phyloP scores from a whole-genome alignment of 2,113 vertebrate species.

The Laticauda colubrina region DNA sequence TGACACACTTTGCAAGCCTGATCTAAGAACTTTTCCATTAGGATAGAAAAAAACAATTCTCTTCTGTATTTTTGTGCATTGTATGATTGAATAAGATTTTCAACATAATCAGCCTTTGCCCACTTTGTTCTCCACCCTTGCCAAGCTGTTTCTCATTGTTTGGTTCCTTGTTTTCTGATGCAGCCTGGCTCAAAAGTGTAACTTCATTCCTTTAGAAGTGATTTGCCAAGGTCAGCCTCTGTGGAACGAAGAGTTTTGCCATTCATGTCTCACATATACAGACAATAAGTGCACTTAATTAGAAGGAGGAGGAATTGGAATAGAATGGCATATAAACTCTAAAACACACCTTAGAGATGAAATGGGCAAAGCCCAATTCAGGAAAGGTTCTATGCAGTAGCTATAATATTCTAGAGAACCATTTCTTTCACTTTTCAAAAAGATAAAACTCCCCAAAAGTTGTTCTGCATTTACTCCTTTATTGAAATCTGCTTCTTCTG shows the following conservation, averaged over 20 bases:
- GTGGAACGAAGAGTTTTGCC: background rate
- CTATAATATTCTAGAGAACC: background rate
- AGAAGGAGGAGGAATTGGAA: background rate
- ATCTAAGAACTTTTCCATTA: background rate
- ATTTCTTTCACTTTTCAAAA: background rate
- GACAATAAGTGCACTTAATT: background rate
- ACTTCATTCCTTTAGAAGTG: background rate
- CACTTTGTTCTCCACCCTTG: background rate
- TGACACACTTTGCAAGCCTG: background rate
- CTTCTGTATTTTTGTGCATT: background rate
- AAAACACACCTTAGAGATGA: background rate
- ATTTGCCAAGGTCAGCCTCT: background rate
- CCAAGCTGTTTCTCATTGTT: background rate
- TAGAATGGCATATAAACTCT: background rate
- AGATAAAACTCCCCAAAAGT: background rate
- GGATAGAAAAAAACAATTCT: background rate
- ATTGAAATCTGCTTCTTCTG: background rate
- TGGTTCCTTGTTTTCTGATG: background rate
- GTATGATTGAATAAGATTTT: background rate
- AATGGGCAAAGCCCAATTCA: background rate
- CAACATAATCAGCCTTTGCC: background rate
- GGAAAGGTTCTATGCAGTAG: background rate
- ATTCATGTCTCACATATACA: background rate
- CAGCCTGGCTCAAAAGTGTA: background rate
- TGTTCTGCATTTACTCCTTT: background rate